Evolutionary conservation across 2,797 vertebrate genomes (phyloP).

Genomic region (Gymnopithys bicolor): DNA sequence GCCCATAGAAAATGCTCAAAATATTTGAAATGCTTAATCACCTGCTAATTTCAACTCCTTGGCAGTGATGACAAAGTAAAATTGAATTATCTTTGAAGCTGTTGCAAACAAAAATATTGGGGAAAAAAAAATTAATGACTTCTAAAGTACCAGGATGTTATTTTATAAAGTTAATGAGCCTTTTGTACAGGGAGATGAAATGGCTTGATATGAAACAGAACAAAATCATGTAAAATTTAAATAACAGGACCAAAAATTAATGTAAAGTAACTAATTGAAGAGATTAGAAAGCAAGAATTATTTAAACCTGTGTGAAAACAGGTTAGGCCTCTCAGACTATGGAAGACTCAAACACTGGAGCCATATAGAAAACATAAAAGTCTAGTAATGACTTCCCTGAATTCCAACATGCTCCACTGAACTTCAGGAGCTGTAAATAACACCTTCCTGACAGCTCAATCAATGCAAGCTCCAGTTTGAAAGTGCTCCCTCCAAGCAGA

Average conservation of each 20-base stretch:
- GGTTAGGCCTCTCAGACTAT: not conserved
- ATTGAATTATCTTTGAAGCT: slow-evolving; percentile 45
- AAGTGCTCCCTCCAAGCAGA: not conserved
- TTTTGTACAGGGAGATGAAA: slow-evolving; percentile 41
- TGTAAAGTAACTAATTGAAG: not conserved
- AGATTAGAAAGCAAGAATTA: slow-evolving; percentile 1
- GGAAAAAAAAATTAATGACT: not conserved
- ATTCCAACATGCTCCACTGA: not conserved
- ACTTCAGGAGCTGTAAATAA: not conserved
- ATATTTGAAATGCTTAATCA: slow-evolving; percentile 42
- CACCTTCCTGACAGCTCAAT: not conserved
- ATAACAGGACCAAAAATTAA: not conserved
- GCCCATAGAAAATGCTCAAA: not conserved
- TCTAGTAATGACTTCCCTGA: not conserved
- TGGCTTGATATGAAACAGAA: slow-evolving; percentile 23
- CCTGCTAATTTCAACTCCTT: slow-evolving; percentile 40
- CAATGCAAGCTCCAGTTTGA: not conserved
- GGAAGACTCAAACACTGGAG: not conserved
- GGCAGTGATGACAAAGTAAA: slow-evolving; percentile 38
- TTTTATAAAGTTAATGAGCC: slow-evolving; percentile 46
- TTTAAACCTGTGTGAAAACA: not conserved
- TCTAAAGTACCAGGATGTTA: slow-evolving; percentile 23
- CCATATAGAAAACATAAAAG: not conserved
- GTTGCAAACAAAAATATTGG: not conserved
- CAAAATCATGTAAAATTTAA: not conserved